These are phyloP conservation scores for Caenorhabditis sp. DNA, from an alignment of 2,888 invertebrate genomes.

Conservation along the genomic window DNA sequence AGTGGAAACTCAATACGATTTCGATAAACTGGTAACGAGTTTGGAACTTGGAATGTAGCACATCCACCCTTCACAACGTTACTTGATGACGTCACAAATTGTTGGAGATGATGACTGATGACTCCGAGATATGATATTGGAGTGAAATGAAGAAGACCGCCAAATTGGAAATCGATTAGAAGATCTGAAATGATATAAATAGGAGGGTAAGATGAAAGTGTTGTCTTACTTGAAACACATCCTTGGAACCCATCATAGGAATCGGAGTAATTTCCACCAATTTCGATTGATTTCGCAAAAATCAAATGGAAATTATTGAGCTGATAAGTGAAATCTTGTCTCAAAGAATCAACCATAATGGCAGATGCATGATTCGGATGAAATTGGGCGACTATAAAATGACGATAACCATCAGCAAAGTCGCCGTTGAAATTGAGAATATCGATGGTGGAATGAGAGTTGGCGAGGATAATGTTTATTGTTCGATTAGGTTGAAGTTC, in stretches of 20 bases:
- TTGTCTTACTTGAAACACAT: slow-evolving; percentile 52
- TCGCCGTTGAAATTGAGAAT: slow-evolving; percentile 54
- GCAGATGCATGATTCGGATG: slow-evolving; percentile 33
- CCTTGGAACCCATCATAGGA: slow-evolving; percentile 38
- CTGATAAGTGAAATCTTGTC: slow-evolving; percentile 36
- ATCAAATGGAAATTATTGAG: slow-evolving; percentile 39
- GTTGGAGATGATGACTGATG: slow-evolving; percentile 14
- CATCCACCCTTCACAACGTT: slow-evolving; percentile 18
- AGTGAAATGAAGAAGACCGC: slow-evolving; percentile 23
- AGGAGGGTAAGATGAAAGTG: no score
- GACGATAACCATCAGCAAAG: slow-evolving; percentile 61
- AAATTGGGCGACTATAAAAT: slow-evolving; percentile 60
- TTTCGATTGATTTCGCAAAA: slow-evolving; percentile 20
- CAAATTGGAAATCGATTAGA: slow-evolving; percentile 53
- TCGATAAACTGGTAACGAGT: slow-evolving; percentile 35
- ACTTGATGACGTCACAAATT: not conserved
- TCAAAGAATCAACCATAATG: slow-evolving; percentile 48
- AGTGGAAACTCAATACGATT: slow-evolving; percentile 49
- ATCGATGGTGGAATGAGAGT: slow-evolving; percentile 20
- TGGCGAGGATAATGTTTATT: slow-evolving; percentile 42
- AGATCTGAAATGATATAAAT: slow-evolving; percentile 59
- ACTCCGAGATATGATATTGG: slow-evolving; percentile 37
- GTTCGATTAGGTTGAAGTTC: slow-evolving; percentile 57
- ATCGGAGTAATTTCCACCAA: slow-evolving; percentile 33
- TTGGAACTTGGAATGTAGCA: slow-evolving; percentile 39